Base-by-base conservation (phyloP, 2,113 vertebrate genomes). In the Hydrochoerus hydrochaeris region DNA sequence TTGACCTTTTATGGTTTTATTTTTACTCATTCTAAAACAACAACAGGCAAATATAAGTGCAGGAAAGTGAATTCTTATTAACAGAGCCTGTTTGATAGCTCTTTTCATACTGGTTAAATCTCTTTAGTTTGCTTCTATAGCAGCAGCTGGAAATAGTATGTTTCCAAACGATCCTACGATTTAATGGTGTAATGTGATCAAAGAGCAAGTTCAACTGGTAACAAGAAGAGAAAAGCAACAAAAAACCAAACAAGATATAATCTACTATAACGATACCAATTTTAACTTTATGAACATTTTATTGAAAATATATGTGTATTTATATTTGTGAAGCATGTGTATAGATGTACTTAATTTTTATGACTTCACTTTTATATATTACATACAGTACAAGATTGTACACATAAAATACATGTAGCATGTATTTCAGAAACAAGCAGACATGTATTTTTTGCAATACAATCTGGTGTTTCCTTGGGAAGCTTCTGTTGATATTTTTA, bases 121-220 rank as follows among this genome's bases (percentile, higher is more conserved):
- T 96, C 91, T 97, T 97, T 95, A 86, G 92, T 92, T 97, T 93
- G 78, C 35, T 97, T 98, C 96, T 96, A 46, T 38, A 93, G 85
- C 88, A 98, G 94, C 97, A 98, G 97, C 97, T 98, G 97, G 97
- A 90, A 98, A 86, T 60, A 96, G 88, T 98, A 98, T 94, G 97
- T 98, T 97, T 97, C 98, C 92, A 97, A 98, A 98, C 97, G 97
- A 98, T 80, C 60, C 91, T 88, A 97, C 97, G 96, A 98, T 97
- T 98, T 98, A 98, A 54, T 87, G 87, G 65, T 98, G 80, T 97
- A 97, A 97, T 96, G 97, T 49, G 96, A 97, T 94, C 95, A 94
- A 96, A 98, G 91, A 95, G 88, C 78, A 98, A 96, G 60, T 77
- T 97, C 95, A 98, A 97, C 96, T 98, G 96, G 97, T 91, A 96